Percentiles rank a stretch among this genome's conserved stretches.
phyloP scores from a whole-genome alignment of 2,888 invertebrate species.

The Ormyrus thymus region DNA sequence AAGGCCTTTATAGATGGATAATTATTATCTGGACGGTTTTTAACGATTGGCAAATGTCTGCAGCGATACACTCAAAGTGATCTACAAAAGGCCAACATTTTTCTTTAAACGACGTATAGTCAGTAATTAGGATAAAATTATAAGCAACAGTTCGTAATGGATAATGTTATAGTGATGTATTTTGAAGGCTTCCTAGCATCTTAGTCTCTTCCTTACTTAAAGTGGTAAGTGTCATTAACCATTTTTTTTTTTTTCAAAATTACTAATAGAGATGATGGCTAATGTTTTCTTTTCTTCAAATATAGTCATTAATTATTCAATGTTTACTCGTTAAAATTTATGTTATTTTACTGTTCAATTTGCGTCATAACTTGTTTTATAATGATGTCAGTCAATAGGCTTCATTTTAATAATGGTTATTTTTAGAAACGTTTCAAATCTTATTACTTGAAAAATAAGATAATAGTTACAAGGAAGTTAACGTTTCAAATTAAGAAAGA shows the following conservation, averaged over 20 bases:
- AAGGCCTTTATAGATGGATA: constrained; percentile 1
- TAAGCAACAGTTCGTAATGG: neutral
- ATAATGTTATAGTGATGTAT: neutral
- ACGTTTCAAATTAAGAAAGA: too few relatives aligned
- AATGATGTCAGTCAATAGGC: too few relatives aligned
- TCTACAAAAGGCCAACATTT: neutral
- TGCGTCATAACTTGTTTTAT: too few relatives aligned
- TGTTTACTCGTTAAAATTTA: too few relatives aligned
- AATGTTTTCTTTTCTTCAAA: too few relatives aligned
- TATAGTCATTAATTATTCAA: too few relatives aligned
- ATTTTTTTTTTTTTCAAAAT: neutral
- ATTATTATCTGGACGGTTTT: neutral
- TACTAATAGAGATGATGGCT: too few relatives aligned
- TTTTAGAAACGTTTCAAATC: too few relatives aligned
- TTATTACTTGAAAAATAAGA: too few relatives aligned
- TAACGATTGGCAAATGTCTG: constrained; percentile 6
- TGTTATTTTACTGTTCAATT: too few relatives aligned
- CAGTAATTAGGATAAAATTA: neutral
- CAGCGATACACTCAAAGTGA: constrained; percentile 16
- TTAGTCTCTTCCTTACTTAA: neutral
- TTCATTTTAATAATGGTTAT: too few relatives aligned
- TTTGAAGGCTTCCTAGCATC: neutral
- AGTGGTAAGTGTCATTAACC: neutral
- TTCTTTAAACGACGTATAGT: neutral
- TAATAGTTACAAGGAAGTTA: too few relatives aligned